Conservation (phyloP, 2,888 invertebrate species). For the Xanthia togata region DNA sequence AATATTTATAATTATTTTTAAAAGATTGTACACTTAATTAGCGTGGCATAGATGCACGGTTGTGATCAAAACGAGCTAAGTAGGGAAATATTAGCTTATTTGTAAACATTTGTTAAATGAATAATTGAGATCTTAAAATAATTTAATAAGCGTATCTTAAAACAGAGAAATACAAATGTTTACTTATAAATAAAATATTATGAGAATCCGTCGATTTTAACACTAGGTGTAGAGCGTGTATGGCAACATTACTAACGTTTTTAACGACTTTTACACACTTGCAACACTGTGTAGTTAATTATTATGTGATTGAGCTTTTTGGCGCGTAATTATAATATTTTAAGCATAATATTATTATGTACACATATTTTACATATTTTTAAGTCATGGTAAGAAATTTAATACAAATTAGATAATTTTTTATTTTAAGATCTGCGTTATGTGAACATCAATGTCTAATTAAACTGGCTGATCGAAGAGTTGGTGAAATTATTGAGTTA, state of each 20-base stretch:
- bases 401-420: slow-evolving; percentile 81
- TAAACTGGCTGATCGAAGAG: slow-evolving; percentile 30
- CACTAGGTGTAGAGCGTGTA: slow-evolving; percentile 62
- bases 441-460: slow-evolving; percentile 61
- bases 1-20: slow-evolving; percentile 61
- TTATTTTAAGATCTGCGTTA: slow-evolving; percentile 70
- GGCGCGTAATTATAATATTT: slow-evolving; percentile 69
- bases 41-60: slow-evolving; percentile 69
- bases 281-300: slow-evolving; percentile 72
- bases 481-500: background rate
- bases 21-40: slow-evolving; percentile 59
- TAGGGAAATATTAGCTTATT: slow-evolving; percentile 56
- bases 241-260: slow-evolving; percentile 76
- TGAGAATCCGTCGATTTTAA: slow-evolving; percentile 75
- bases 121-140: background rate
- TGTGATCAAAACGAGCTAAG: slow-evolving; percentile 68
- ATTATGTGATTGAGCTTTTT: slow-evolving; percentile 80
- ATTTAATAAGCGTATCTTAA: background rate
- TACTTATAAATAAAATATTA: slow-evolving; percentile 55
- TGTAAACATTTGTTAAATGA: slow-evolving; percentile 60
- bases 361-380: slow-evolving; percentile 68
- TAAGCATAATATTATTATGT: slow-evolving; percentile 69
- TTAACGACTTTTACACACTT: slow-evolving; percentile 70
- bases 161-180: slow-evolving; percentile 56
- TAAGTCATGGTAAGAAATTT: slow-evolving; percentile 68